Evolutionary conservation across 2,888 invertebrate genomes (phyloP).

Genomic region (Euspilapteryx auroguttella): DNA sequence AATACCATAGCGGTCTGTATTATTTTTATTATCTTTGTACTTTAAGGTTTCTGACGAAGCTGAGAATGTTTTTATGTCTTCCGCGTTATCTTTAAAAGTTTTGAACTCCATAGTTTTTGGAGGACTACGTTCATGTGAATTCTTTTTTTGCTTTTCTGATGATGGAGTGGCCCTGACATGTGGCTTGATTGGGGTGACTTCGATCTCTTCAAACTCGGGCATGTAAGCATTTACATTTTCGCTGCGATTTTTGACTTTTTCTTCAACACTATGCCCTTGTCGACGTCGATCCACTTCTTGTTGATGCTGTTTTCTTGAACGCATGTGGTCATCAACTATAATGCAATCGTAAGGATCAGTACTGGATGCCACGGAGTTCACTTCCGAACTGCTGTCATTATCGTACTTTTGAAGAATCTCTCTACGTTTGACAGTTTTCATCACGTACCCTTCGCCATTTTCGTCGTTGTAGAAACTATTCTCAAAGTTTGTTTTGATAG

Average conservation of each 20-base stretch:
- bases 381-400: slow-evolving; percentile 66
- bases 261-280: slow-evolving; percentile 37
- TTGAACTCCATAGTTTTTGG: slow-evolving; percentile 52
- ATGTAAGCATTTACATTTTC: slow-evolving; percentile 48
- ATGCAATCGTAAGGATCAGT: slow-evolving; percentile 81
- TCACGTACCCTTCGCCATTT: slow-evolving; percentile 66
- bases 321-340: slow-evolving; percentile 78
- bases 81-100: slow-evolving; percentile 52
- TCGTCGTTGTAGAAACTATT: slow-evolving; percentile 69
- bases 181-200: slow-evolving; percentile 50
- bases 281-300: slow-evolving; percentile 48
- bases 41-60: slow-evolving; percentile 54
- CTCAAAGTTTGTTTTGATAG: slow-evolving; percentile 59
- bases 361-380: slow-evolving; percentile 67
- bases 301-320: slow-evolving; percentile 39
- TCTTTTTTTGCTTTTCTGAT: slow-evolving; percentile 39
- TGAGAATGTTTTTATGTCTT: slow-evolving; percentile 51
- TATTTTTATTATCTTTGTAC: slow-evolving; percentile 44
- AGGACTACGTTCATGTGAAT: slow-evolving; percentile 37
- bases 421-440: slow-evolving; percentile 74
- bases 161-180: slow-evolving; percentile 42
- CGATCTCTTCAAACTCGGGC: slow-evolving; percentile 54
- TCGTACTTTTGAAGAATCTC: slow-evolving; percentile 74
- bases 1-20: slow-evolving; percentile 44
- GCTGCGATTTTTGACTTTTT: slow-evolving; percentile 40